These are phyloP conservation scores for Tragelaphus imberbis DNA, from an alignment of 2,113 vertebrate species.

Conservation along the genomic window DNA sequence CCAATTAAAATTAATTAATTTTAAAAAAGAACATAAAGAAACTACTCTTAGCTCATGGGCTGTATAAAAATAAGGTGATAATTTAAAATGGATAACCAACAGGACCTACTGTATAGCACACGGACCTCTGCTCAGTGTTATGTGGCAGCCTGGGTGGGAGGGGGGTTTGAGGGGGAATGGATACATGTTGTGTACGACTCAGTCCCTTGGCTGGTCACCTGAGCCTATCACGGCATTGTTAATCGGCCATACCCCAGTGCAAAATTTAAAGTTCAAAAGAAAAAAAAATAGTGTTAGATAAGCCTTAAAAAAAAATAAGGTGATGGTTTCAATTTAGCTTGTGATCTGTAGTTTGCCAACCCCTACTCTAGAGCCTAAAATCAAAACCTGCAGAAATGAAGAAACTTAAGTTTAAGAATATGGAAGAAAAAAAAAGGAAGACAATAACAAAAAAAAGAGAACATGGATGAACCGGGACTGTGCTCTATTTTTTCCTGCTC, in stretches of 20 bases:
- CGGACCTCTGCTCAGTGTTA: background rate
- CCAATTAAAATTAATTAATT: background rate
- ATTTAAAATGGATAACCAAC: background rate
- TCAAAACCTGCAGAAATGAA: background rate
- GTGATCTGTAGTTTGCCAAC: background rate
- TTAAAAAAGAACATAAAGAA: background rate
- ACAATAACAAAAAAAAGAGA: background rate
- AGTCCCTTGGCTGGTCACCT: background rate
- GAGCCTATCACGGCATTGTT: background rate
- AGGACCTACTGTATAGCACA: background rate
- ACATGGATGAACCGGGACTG: background rate
- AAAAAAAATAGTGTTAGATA: background rate
- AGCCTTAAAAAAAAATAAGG: background rate
- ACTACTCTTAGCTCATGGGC: background rate
- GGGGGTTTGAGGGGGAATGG: background rate
- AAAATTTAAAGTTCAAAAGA: background rate
- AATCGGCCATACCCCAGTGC: background rate
- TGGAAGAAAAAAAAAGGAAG: background rate
- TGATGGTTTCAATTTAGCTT: background rate
- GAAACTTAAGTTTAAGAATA: background rate
- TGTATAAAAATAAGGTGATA: background rate
- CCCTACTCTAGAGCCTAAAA: background rate
- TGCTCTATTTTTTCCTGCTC: background rate
- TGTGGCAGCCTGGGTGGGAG: background rate
- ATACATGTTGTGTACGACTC: background rate